phyloP scores from a whole-genome alignment of 2,888 invertebrate genomes.

The Periphyllus acericola region DNA sequence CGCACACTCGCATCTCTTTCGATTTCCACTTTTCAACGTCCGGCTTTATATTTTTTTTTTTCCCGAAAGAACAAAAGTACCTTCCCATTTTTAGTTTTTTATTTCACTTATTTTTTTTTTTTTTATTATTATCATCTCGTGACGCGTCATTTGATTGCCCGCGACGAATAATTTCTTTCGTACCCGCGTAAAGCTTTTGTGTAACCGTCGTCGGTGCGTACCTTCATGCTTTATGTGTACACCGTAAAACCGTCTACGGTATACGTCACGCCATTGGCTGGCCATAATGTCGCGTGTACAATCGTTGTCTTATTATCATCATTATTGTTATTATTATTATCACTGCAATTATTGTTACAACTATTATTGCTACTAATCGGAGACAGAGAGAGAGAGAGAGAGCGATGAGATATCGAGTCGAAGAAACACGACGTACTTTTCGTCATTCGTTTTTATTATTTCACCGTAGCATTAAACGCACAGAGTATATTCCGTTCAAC shows the following conservation, averaged over 20 bases:
- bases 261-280: not conserved
- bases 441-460: not conserved
- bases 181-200: not conserved
- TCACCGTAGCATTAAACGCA: no score
- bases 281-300: not conserved
- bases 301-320: not conserved
- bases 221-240: not conserved
- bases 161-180: not conserved
- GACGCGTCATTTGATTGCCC: not conserved
- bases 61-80: not conserved
- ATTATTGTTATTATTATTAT: not conserved
- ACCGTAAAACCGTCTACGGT: no score
- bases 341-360: not conserved
- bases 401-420: not conserved
- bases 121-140: not conserved
- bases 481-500: not conserved
- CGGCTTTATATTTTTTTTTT: no score
- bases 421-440: not conserved
- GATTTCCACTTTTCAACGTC: not conserved
- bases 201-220: not conserved
- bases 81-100: not conserved
- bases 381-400: no score
- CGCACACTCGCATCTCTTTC: not conserved
- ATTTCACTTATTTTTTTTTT: not conserved
- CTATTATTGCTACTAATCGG: not conserved